Conservation (phyloP, 1,140 invertebrate genomes). For the Nasonia longicornis region DNA sequence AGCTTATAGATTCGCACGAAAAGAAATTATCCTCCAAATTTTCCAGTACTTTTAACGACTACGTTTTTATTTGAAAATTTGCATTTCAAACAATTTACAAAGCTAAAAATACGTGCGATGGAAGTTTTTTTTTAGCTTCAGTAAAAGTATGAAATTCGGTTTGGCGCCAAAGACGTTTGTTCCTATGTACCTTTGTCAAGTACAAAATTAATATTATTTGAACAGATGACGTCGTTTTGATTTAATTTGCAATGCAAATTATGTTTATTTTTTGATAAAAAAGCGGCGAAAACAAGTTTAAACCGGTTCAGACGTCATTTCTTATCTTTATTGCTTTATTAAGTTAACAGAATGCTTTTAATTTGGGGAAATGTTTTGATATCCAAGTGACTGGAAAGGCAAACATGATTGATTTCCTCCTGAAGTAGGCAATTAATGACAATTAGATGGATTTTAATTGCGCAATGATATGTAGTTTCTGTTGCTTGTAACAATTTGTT, state of each 20-base stretch:
- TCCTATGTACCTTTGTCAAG: background rate
- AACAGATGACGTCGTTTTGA: background rate
- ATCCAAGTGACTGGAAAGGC: background rate
- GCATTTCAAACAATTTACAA: background rate
- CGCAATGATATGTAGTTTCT: background rate
- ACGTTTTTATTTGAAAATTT: background rate
- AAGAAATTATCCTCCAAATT: background rate
- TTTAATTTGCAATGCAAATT: background rate
- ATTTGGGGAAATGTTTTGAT: background rate
- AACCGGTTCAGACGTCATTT: background rate
- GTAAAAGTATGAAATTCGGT: no score
- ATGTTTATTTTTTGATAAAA: conserved; percentile 14
- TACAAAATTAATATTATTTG: background rate
- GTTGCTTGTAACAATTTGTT: background rate
- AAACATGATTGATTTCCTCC: background rate
- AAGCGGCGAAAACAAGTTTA: background rate
- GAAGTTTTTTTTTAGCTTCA: no score
- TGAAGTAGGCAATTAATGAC: no score
- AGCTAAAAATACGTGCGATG: no score
- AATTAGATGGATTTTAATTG: background rate
- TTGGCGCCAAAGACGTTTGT: no score
- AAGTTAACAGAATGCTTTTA: background rate
- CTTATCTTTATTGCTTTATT: conserved; percentile 23
- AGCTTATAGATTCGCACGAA: background rate
- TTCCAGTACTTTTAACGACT: background rate